phyloP scores from a whole-genome alignment of 2,797 vertebrate genomes.

The Thripadectes ignobilis region DNA sequence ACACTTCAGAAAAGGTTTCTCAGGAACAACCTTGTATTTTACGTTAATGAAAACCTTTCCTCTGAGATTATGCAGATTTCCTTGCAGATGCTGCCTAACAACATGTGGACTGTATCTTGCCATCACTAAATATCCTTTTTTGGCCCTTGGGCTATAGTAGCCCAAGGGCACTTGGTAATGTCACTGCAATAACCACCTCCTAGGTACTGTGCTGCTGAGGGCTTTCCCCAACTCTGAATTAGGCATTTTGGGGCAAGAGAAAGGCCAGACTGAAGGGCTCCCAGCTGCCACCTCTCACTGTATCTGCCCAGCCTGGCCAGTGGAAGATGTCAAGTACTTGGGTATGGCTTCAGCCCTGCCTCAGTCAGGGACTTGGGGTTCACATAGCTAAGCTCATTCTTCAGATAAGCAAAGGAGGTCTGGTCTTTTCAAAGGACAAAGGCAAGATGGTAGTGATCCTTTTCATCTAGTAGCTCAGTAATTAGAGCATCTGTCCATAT shows the following conservation, averaged over 20 bases:
- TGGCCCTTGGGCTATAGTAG: neutral
- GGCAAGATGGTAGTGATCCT: neutral
- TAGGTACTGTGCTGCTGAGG: neutral
- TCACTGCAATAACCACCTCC: neutral
- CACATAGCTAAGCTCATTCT: neutral
- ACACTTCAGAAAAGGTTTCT: slow-evolving; percentile 39
- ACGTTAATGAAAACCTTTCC: slow-evolving; percentile 13
- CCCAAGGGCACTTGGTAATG: neutral
- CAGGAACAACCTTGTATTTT: slow-evolving; percentile 13
- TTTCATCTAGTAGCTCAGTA: neutral
- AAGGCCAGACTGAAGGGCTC: neutral
- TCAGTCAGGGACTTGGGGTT: neutral
- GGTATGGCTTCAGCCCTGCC: neutral
- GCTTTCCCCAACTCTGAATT: neutral
- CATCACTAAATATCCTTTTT: neutral
- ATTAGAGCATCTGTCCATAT: neutral
- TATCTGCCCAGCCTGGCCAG: neutral
- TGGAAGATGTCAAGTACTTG: neutral
- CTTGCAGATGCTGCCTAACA: neutral
- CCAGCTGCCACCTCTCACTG: neutral
- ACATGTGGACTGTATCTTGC: neutral
- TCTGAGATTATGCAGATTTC: slow-evolving; percentile 23
- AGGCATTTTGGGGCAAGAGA: neutral
- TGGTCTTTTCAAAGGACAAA: neutral
- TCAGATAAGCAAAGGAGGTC: neutral